Conservation (phyloP, 2,797 vertebrate species). For the Anolis apletophallus region DNA sequence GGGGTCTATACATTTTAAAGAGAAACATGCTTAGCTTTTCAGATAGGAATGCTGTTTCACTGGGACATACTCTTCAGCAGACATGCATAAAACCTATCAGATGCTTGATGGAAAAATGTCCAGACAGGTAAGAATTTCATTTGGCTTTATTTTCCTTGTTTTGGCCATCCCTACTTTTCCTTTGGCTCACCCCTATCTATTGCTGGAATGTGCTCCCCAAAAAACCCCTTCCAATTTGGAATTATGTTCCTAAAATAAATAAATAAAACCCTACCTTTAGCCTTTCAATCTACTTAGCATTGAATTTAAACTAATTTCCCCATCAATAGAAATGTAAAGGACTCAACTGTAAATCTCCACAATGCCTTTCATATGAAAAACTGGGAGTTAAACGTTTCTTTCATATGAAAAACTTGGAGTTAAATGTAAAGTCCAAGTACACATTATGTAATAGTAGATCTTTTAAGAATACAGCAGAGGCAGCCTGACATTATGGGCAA, state of each 20-base stretch:
- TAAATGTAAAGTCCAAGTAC: neutral
- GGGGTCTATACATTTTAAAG: too few species aligned
- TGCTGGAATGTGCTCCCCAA: too few species aligned
- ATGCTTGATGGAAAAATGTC: neutral
- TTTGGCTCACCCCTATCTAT: too few species aligned
- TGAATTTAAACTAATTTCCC: neutral
- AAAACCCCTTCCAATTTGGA: too few species aligned
- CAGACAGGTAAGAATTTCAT: neutral
- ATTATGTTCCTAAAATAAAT: too few species aligned
- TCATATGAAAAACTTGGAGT: neutral
- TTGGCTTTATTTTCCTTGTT: neutral
- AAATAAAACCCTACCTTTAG: too few species aligned
- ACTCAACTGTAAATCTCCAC: neutral
- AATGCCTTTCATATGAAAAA: neutral
- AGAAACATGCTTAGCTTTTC: neutral
- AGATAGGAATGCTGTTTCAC: neutral
- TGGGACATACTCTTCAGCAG: neutral
- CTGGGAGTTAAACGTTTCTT: neutral
- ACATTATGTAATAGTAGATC: neutral
- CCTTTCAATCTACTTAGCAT: too few species aligned
- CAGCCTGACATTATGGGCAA: neutral
- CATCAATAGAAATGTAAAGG: neutral
- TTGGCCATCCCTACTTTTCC: neutral
- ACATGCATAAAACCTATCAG: neutral
- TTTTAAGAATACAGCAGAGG: neutral